Evolutionary conservation across 23 tunicate species (phyloP).

Genomic region (Oikopleura dioica): DNA sequence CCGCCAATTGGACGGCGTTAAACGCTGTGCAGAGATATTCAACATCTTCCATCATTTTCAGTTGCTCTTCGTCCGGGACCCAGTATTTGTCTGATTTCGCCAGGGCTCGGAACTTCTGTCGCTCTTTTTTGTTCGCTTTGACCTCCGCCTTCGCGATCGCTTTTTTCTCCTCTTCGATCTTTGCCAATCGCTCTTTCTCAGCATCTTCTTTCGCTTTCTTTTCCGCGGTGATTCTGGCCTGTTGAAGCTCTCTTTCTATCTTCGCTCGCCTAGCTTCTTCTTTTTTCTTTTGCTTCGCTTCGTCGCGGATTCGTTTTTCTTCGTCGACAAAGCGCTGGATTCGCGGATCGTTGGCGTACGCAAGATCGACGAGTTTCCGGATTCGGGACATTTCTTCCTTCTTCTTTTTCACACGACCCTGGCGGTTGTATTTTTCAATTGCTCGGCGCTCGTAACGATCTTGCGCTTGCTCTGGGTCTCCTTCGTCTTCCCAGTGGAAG

Average conservation of each 20-base stretch:
- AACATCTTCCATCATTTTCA: constrained; percentile 33
- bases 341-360: constrained; percentile 76
- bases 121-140: constrained; percentile 40
- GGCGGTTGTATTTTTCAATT: constrained; percentile 79
- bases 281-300: constrained; percentile 32
- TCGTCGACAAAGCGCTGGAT: constrained; percentile 35
- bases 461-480: constrained; percentile 67
- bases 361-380: constrained; percentile 72
- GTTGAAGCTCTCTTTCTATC: constrained; percentile 22
- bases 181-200: constrained; percentile 21
- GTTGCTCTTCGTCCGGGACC: constrained; percentile 16
- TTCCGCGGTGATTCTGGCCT: too few relatives aligned
- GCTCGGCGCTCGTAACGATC: constrained; percentile 72
- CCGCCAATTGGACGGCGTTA: too few relatives aligned
- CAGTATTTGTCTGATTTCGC: constrained; percentile 27
- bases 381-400: constrained; percentile 64
- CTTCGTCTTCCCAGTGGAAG: constrained; percentile 61
- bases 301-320: constrained; percentile 54
- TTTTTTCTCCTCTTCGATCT: constrained; percentile 20
- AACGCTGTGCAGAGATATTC: constrained; percentile 33
- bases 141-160: constrained; percentile 43
- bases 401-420: constrained; percentile 51
- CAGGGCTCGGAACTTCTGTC: constrained; percentile 47
- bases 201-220: constrained; percentile 14
- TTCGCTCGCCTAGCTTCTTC: constrained; percentile 30